Evolutionary conservation across 2,113 vertebrate genomes (phyloP).

Genomic region (Salvelinus sp.): DNA sequence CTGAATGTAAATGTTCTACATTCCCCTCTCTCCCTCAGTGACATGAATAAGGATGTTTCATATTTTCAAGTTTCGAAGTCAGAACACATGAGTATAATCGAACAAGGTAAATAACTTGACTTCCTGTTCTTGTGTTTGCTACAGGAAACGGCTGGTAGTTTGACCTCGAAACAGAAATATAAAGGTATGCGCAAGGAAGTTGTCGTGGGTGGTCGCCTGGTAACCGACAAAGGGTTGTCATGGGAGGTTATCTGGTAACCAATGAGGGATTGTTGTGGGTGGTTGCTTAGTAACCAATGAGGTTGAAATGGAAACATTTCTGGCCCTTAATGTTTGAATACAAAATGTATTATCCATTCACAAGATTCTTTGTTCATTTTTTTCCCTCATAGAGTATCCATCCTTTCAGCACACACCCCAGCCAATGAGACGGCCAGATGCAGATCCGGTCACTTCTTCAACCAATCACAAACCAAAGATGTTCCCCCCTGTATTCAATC

Average conservation of each 20-base stretch:
- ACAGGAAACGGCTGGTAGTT: constrained; percentile 38
- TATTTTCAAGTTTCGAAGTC: too few species aligned
- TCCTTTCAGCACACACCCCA: too few species aligned
- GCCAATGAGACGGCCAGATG: neutral
- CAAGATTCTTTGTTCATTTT: neutral
- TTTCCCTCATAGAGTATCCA: neutral
- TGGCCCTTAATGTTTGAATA: neutral
- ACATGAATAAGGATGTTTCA: too few species aligned
- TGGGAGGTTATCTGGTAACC: neutral
- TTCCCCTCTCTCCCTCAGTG: too few species aligned
- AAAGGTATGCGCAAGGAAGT: constrained; percentile 46
- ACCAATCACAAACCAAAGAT: too few species aligned
- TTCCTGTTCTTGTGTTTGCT: constrained; percentile 11
- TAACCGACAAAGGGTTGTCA: neutral
- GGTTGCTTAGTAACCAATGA: neutral
- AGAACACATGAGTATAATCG: too few species aligned
- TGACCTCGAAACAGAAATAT: neutral
- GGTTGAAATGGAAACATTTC: neutral
- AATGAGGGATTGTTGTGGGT: neutral
- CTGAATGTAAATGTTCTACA: too few species aligned
- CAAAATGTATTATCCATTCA: neutral
- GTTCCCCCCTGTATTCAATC: neutral
- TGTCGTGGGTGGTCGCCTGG: neutral
- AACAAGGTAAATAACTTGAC: neutral
- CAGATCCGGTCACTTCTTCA: neutral